These are phyloP conservation scores for Meloidogyne hapla DNA, from an alignment of 1,140 invertebrate genomes.

Conservation along the genomic window DNA sequence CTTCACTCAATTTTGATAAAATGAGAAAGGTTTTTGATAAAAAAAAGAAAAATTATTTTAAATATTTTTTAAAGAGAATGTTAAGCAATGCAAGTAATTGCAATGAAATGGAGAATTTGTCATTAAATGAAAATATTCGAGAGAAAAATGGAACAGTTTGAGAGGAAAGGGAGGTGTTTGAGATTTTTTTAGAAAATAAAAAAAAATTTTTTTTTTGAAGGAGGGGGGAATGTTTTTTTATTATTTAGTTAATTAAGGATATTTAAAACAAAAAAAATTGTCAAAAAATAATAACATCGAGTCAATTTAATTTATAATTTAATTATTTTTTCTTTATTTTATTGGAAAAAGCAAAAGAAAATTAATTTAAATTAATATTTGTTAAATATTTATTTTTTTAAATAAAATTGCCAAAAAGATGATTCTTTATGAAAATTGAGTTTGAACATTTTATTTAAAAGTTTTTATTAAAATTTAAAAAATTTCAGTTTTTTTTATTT, in stretches of 20 bases:
- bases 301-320: not conserved
- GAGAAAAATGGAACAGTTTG: slow-evolving; percentile 18
- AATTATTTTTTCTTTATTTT: not conserved
- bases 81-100: not conserved
- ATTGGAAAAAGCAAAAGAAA: not conserved
- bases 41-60: not conserved
- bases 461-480: too few species aligned
- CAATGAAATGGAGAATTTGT: slow-evolving; percentile 9
- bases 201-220: slow-evolving; percentile 21
- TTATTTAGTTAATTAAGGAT: not conserved
- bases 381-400: not conserved
- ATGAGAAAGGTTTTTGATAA: slow-evolving; percentile 48
- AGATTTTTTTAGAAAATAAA: slow-evolving; percentile 4
- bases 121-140: slow-evolving; percentile 14
- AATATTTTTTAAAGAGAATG: not conserved
- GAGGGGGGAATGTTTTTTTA: not conserved
- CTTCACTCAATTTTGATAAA: slow-evolving; percentile 52
- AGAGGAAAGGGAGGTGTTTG: not conserved
- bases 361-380: not conserved
- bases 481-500: too few species aligned
- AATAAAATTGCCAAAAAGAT: too few species aligned
- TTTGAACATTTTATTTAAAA: too few species aligned
- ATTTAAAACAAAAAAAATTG: not conserved
- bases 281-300: not conserved
- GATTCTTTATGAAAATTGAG: too few species aligned